Percentiles rank a stretch among this genome's conserved stretches.
phyloP scores from a whole-genome alignment of 2,797 vertebrate genomes.

The Gallinago stenura region DNA sequence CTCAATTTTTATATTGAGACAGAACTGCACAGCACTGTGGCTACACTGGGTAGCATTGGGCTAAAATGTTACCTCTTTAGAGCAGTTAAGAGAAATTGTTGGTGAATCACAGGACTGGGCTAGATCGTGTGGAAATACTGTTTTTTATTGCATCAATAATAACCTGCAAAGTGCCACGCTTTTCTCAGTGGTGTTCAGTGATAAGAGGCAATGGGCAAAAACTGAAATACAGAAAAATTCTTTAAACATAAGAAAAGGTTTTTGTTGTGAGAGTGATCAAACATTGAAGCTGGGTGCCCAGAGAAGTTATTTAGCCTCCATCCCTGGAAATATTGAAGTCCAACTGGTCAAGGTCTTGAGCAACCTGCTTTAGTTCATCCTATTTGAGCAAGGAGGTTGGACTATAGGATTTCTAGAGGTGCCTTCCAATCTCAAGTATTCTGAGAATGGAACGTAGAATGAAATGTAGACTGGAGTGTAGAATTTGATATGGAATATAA shows the following conservation, averaged over 20 bases:
- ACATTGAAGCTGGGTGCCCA: neutral
- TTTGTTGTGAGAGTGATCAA: neutral
- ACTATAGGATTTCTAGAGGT: neutral
- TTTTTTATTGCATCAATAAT: neutral
- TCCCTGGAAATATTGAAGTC: neutral
- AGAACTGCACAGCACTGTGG: neutral
- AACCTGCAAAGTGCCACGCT: neutral
- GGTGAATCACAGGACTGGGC: neutral
- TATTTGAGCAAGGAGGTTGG: neutral
- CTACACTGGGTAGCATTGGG: neutral
- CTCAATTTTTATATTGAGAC: neutral
- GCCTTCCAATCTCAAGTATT: neutral
- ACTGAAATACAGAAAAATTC: neutral
- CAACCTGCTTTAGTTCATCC: neutral
- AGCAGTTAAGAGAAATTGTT: neutral
- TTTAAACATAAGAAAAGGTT: neutral
- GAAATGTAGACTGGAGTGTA: neutral
- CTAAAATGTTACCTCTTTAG: neutral
- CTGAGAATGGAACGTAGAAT: neutral
- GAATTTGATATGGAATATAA: neutral
- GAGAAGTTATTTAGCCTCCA: neutral
- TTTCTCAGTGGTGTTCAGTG: neutral
- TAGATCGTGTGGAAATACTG: neutral
- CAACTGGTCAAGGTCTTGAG: neutral
- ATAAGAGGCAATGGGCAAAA: neutral